Evolutionary conservation across 2,113 vertebrate genomes (phyloP), one percentile per base, ranked within the genome.

Genomic region (Oncorhynchus keta): DNA sequence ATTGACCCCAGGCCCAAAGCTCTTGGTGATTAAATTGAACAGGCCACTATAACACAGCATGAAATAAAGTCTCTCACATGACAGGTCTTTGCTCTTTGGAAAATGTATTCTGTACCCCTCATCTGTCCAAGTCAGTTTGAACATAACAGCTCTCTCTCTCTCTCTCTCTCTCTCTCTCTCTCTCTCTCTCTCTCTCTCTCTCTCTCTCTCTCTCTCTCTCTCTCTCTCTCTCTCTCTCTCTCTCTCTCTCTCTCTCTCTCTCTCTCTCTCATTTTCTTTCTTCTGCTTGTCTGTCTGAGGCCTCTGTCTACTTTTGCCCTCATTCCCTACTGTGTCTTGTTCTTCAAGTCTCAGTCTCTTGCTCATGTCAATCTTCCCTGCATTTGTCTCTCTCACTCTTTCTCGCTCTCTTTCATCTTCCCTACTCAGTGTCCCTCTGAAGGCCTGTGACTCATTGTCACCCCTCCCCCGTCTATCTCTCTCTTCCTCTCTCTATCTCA

Each of bases 21-120:
- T 81, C 73, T 49, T 22, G 70, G 85, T 86, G 82, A 89, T 89
- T 86, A 87, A 84, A 90, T 55, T 76, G 66, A 87, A 83, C 77
- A 80, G 80, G 67, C 80, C 18, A 69, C 77, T 59, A 69, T 87
- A 90, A 89, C 26, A 8, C 57, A 74, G 73, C 83, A 79, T 87
- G 83, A 86, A 91, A 88, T 88, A 87, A 90, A 87, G 77, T 73
- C 68, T 75, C 61, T 70, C 64, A 48, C 59, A 76, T 79, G 73
- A 76, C 85, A 72, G 72, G 55, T 70, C 70, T 72, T 68, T 74
- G 55, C 79, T 79, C 66, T 68, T 74, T 24, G 57, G 70, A 62
- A 77, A 79, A 67, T 71, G n/a, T 68, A 39, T 79, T 79, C 20
- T 83, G 49, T 79, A 80, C 18, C 70, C 3, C 12, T 73, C 72